phyloP scores from a whole-genome alignment of 2,113 vertebrate genomes.

The Delphinus delphis region DNA sequence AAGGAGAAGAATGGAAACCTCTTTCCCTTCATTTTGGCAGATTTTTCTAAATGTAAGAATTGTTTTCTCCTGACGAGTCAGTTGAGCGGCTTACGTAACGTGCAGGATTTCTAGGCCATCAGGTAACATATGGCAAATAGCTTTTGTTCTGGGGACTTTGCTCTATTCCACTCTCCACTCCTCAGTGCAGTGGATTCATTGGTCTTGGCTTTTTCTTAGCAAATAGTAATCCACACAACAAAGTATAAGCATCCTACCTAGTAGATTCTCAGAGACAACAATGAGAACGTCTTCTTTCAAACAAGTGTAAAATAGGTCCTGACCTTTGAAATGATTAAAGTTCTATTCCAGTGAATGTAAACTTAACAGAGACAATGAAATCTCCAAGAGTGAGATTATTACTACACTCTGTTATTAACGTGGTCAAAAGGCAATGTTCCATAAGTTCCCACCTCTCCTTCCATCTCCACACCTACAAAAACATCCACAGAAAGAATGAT shows the following conservation, averaged over 20 bases:
- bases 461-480: not conserved
- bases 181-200: slow-evolving; percentile 44
- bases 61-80: not conserved
- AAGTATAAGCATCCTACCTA: slow-evolving; percentile 34
- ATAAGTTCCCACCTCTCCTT: not conserved
- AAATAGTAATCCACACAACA: not conserved
- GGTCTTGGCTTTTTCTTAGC: slow-evolving; percentile 25
- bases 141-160: slow-evolving; percentile 44
- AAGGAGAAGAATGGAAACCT: not conserved
- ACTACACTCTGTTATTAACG: not conserved
- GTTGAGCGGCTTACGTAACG: not conserved
- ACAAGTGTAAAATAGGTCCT: not conserved
- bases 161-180: slow-evolving; percentile 27
- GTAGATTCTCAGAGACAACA: slow-evolving; percentile 15
- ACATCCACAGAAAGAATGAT: not conserved
- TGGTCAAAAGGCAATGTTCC: not conserved
- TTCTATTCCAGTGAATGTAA: not conserved
- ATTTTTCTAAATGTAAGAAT: not conserved
- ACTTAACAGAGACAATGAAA: not conserved
- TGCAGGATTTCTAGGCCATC: not conserved
- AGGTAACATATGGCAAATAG: not conserved
- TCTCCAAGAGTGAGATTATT: not conserved
- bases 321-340: not conserved
- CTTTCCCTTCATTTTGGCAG: not conserved
- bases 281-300: not conserved